Conservation (phyloP, 2,113 vertebrate species). For the Ceratotherium simum region DNA sequence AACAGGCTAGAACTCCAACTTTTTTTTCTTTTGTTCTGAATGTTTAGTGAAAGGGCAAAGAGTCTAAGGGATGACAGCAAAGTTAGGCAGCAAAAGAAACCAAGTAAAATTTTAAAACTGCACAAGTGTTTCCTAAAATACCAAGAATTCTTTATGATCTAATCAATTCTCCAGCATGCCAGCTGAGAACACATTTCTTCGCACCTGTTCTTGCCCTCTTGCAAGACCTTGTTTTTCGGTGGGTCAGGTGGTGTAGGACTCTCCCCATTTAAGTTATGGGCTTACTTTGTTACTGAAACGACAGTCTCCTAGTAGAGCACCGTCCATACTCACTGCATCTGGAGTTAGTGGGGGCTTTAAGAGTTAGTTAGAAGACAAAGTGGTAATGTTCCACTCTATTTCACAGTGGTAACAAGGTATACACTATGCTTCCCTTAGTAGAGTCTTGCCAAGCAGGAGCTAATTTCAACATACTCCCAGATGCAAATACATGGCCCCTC, state of each 20-base stretch:
- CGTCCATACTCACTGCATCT: not conserved
- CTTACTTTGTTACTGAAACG: not conserved
- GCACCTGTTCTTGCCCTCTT: not conserved
- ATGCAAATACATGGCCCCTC: no score
- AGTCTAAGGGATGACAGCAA: not conserved
- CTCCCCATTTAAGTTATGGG: not conserved
- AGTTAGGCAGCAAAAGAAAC: not conserved
- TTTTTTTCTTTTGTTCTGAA: not conserved
- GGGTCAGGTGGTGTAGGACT: not conserved
- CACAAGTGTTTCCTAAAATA: not conserved
- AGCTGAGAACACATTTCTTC: not conserved
- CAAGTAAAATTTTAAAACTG: not conserved
- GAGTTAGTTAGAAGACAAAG: not conserved
- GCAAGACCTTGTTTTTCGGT: not conserved
- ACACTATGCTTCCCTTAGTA: rapidly evolving
- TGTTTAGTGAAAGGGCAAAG: not conserved
- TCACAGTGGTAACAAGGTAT: not conserved
- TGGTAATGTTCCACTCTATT: not conserved
- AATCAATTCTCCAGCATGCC: not conserved
- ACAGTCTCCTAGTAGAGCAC: not conserved
- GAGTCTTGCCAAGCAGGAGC: not conserved
- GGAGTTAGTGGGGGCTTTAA: not conserved
- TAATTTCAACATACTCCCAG: not conserved
- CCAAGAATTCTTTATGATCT: not conserved
- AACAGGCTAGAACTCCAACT: not conserved